Evolutionary conservation across 92 coral and sea anemone species (phyloP), one percentile per base, ranked within the genome.

Genomic region (Porites divaricata): DNA sequence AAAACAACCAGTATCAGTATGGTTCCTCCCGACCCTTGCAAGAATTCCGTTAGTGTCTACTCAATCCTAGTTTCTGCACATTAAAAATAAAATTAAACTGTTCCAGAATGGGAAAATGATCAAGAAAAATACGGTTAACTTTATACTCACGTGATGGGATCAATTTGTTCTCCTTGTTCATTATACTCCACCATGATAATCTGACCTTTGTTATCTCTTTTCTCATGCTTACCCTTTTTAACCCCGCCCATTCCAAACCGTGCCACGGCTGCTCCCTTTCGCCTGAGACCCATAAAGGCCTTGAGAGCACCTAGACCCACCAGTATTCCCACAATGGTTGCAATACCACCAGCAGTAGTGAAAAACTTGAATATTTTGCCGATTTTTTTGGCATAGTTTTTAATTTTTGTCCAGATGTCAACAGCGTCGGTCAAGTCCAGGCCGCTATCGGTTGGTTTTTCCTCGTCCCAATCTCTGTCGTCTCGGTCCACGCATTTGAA

Each of bases 221-320:
- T 80, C 67, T 82, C 81, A 12, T 85, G 83, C 2, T 54, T 63
- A 5, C 83, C 84, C 59, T 92, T 91, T 11, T 74, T 86, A 6
- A 68, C 78, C 22, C 95, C 94, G 26, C 99, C 96, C 90, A 93
- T 87, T 57, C 98, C 99, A 87, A 92, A 87, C 49, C 92, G 89
- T 14, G 94, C 94, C 24, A 93, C 80, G 6, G 88, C 74, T 51
- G 83, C 76, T 9, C 90, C 93, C 68, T 85, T 88, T 35, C 63
- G 74, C 59, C 86, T 73, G 23, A 90, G 93, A 9, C 98, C 98
- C 54, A 96, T 75, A 15, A 80, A 48, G 8, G 95, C 95, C 85
- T 91, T 91, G 28, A 94, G 52, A 52, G 92, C 91, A 10, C 98
- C 95, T 22, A 94, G 88, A 11, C 90, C 90, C 65, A 92, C 64